phyloP scores from a whole-genome alignment of 2,113 vertebrate genomes.

The Phoxinus phoxinus region DNA sequence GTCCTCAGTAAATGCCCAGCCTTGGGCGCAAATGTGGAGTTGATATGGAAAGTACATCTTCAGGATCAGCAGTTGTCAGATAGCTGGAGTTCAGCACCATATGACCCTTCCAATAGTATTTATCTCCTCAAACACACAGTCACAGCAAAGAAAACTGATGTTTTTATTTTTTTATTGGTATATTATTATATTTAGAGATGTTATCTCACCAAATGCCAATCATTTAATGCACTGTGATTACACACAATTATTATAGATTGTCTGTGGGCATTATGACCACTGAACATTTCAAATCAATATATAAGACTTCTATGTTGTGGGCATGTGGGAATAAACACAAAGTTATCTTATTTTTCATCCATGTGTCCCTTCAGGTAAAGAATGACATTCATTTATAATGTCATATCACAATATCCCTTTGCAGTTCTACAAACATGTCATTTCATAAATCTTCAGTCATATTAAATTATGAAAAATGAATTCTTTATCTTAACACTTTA shows the following conservation, averaged over 20 bases:
- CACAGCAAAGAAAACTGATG: background rate
- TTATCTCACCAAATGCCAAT: too few species aligned
- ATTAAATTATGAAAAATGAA: background rate
- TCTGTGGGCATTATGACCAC: background rate
- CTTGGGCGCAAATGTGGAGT: background rate
- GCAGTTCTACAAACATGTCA: background rate
- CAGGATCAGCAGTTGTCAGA: slow-evolving; percentile 9
- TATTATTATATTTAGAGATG: background rate
- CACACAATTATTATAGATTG: background rate
- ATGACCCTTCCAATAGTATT: background rate
- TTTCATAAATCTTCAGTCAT: background rate
- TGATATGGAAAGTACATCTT: slow-evolving; percentile 21
- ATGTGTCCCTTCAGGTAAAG: background rate
- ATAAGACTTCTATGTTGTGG: background rate
- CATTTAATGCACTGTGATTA: background rate
- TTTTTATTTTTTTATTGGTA: too few species aligned
- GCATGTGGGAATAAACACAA: background rate
- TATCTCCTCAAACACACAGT: background rate
- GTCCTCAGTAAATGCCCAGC: slow-evolving; percentile 16
- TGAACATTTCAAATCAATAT: slow-evolving; percentile 11
- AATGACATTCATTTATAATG: background rate
- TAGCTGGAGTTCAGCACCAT: background rate
- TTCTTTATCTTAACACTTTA: background rate
- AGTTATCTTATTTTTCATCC: background rate
- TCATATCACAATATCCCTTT: too few species aligned